phyloP scores from a whole-genome alignment of 2,113 vertebrate species.

The Vicugna pacos region DNA sequence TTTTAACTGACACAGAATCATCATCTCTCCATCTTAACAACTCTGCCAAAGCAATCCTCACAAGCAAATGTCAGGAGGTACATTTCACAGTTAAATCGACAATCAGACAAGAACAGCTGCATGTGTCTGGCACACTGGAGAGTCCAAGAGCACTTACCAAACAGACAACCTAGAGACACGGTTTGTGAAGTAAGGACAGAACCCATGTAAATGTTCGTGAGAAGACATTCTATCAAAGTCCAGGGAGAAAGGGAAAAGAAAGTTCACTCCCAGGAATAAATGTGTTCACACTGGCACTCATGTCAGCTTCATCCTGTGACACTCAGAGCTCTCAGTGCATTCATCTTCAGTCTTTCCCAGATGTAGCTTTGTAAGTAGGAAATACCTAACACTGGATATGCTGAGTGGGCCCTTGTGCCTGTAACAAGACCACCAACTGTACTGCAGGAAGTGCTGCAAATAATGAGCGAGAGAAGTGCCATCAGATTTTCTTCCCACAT shows the following conservation, averaged over 20 bases:
- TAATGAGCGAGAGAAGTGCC: constrained; percentile 32
- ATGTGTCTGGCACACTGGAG: background rate
- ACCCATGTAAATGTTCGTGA: background rate
- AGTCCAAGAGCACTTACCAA: background rate
- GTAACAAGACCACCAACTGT: constrained; percentile 58
- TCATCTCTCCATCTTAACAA: background rate
- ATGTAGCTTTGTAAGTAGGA: constrained; percentile 33
- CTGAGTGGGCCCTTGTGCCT: constrained; percentile 66
- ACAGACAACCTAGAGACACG: background rate
- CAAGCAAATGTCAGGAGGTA: constrained; percentile 55
- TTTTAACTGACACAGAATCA: constrained; percentile 54
- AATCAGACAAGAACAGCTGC: constrained; percentile 37
- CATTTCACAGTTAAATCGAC: background rate
- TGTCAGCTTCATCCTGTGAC: background rate
- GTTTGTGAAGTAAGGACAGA: constrained; percentile 16
- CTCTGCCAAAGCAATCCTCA: constrained; percentile 47
- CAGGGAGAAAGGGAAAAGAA: background rate
- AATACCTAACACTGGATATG: background rate
- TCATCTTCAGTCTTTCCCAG: background rate
- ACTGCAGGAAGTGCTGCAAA: constrained; percentile 51
- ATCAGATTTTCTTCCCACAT: constrained; percentile 6
- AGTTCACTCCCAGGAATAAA: background rate
- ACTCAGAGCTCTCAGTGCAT: background rate
- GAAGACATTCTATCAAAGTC: background rate
- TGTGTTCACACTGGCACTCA: background rate